phyloP scores from a whole-genome alignment of 2,888 invertebrate genomes.

The Trileptium ribeirensis region DNA sequence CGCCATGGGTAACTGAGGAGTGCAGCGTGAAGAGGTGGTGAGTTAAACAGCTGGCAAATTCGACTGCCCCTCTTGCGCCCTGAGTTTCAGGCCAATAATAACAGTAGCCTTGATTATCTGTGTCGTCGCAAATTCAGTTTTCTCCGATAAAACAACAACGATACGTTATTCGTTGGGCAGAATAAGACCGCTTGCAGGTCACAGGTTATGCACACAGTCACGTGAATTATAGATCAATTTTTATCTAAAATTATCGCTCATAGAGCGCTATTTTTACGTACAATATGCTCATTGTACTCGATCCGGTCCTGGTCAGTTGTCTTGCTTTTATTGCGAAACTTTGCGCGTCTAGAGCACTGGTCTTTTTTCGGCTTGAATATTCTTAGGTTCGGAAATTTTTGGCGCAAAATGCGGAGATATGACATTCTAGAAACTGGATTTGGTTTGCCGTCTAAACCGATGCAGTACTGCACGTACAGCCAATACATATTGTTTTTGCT shows the following conservation, averaged over 20 bases:
- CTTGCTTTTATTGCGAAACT: not conserved
- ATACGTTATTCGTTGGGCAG: not conserved
- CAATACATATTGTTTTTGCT: conserved; percentile 7
- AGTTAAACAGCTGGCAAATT: too few species aligned
- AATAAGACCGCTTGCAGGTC: conserved; percentile 15
- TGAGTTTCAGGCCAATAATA: too few species aligned
- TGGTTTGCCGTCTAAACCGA: not conserved
- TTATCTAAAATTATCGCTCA: not conserved
- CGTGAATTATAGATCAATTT: not conserved
- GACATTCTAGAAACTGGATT: not conserved
- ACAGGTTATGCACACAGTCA: not conserved
- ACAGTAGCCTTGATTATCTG: too few species aligned
- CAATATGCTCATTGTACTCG: conserved; percentile 5
- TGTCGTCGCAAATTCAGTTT: not conserved
- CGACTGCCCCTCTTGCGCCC: too few species aligned
- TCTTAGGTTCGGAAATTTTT: conserved; percentile 4
- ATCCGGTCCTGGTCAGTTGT: not conserved
- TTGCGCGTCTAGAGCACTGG: not conserved
- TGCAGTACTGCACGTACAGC: not conserved
- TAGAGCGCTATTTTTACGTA: not conserved
- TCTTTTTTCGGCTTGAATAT: conserved; percentile 11
- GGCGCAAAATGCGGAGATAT: not conserved
- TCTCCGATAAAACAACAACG: not conserved
- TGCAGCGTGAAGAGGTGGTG: too few species aligned
- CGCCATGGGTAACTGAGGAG: too few species aligned